Base-by-base conservation (phyloP, 2,888 invertebrate genomes). In the Rhynchonema sp. region DNA sequence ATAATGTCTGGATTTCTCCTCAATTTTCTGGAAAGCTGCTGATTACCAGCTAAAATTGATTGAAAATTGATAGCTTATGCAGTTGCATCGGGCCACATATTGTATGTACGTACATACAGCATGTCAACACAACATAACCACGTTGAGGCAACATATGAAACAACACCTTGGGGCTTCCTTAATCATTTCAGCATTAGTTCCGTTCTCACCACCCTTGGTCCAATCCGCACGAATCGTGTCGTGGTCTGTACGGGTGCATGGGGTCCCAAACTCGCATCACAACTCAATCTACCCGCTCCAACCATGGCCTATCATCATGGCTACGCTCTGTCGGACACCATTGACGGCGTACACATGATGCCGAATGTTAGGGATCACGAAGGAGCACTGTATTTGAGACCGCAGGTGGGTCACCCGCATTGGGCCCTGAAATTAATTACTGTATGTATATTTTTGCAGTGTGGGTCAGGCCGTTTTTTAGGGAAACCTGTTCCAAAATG, bases 281-380 rank as follows among this genome's bases (percentile, higher is more conserved):
- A 13, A 17, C 38, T 38, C 6, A 38, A 38, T 38, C 17, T 38
- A 0, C 74, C 80, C 59, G 79, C 90, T 22, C 90, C 90, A 0
- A 67, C 88, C 46, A 76, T 84, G 17, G 83, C 87, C 0, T 85
- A 89, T 81, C 86, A 86, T 69, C 90, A 90, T 72, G 83, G 89
- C 0, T 91, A 89, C 69, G 82, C 90, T 2, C 82, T 89, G 0
- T 84, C 85, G 1, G 86, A 88, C 62, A 78, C 81, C 0, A 83
- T 89, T 22, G 81, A 84, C 0, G 85, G 84, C 64, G 80, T 85
- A 78, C 83, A 60, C 82, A 82, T 55, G 74, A 83, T 73, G 62
- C 89, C 90, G 0, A 89, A 89, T 72, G 79, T 89, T 20, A 77
- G 89, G 49, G 89, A 89, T 74, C 87, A 88, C 67, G 90, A 91